Percentiles rank a stretch among this genome's conserved stretches.
Evolutionary conservation across 2,797 vertebrate genomes (phyloP).

Genomic region (Poeciliopsis turneri): DNA sequence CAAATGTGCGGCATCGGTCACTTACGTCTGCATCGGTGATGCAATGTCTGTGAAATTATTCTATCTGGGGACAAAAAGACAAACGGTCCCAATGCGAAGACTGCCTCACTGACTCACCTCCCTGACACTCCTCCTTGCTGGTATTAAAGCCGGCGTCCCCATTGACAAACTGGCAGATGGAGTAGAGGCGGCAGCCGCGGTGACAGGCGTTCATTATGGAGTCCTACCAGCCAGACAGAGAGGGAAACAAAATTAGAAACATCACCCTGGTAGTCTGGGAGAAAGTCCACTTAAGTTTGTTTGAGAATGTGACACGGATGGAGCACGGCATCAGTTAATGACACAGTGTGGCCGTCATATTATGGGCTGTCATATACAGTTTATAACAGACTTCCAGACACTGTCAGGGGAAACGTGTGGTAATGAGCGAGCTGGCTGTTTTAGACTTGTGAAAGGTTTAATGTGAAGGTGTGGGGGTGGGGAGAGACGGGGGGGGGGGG

Average conservation of each 20-base stretch:
- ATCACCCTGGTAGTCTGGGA: constrained; percentile 30
- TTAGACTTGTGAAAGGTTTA: constrained; percentile 12
- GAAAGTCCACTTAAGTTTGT: constrained; percentile 41
- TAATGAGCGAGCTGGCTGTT: constrained; percentile 16
- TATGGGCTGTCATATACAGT: constrained; percentile 35
- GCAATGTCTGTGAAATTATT: background rate
- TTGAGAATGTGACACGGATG: constrained; percentile 27
- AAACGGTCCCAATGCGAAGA: constrained; percentile 9
- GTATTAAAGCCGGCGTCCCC: constrained; percentile 89
- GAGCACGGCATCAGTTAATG: constrained; percentile 32
- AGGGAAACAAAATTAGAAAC: constrained; percentile 37
- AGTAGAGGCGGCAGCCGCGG: constrained; percentile 96
- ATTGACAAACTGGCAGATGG: constrained; percentile 97
- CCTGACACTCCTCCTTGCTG: constrained; percentile 92
- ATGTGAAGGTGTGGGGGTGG: constrained; percentile 1
- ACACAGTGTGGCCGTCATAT: constrained; percentile 29
- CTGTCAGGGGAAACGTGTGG: background rate
- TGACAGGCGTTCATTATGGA: constrained; percentile 91
- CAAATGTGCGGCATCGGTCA: constrained; percentile 8
- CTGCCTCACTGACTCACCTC: constrained; percentile 83
- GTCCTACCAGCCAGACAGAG: constrained; percentile 74
- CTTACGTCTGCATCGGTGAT: background rate
- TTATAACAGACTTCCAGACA: constrained; percentile 19
- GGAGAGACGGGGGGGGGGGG: constrained; percentile 3
- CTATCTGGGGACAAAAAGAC: background rate